Evolutionary conservation across 2,113 vertebrate species (phyloP).

Genomic region (Syngnathus typhle): DNA sequence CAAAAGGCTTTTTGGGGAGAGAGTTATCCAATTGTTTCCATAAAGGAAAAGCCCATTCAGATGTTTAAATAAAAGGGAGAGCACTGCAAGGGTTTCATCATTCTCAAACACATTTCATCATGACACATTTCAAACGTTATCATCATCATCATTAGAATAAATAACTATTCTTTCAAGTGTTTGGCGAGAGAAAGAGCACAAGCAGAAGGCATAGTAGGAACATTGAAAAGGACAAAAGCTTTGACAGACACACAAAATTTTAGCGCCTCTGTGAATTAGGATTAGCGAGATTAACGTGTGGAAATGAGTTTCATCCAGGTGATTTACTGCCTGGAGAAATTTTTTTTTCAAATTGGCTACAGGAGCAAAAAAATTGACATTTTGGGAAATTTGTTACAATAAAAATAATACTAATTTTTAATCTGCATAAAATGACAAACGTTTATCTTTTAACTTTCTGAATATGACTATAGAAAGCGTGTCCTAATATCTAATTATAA

Average conservation of each 20-base stretch:
- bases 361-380: neutral
- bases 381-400: neutral
- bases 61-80: slow-evolving; percentile 58
- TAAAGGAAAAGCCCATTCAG: slow-evolving; percentile 61
- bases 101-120: slow-evolving; percentile 31
- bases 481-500: no score
- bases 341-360: neutral
- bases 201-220: slow-evolving; percentile 51
- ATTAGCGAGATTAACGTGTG: neutral
- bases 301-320: slow-evolving; percentile 1
- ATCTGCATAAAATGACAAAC: no score
- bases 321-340: slow-evolving; percentile 24
- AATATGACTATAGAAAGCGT: no score
- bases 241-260: slow-evolving; percentile 58
- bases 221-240: slow-evolving; percentile 70
- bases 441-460: no score
- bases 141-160: slow-evolving; percentile 35
- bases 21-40: slow-evolving; percentile 57
- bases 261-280: slow-evolving; percentile 24
- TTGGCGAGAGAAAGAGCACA: slow-evolving; percentile 37
- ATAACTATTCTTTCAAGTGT: slow-evolving; percentile 27
- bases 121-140: slow-evolving; percentile 33
- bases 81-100: slow-evolving; percentile 74
- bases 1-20: slow-evolving; percentile 25
- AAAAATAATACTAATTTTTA: neutral